Base-by-base conservation (phyloP, 2,888 invertebrate species). In the Cephus rjabovi region DNA sequence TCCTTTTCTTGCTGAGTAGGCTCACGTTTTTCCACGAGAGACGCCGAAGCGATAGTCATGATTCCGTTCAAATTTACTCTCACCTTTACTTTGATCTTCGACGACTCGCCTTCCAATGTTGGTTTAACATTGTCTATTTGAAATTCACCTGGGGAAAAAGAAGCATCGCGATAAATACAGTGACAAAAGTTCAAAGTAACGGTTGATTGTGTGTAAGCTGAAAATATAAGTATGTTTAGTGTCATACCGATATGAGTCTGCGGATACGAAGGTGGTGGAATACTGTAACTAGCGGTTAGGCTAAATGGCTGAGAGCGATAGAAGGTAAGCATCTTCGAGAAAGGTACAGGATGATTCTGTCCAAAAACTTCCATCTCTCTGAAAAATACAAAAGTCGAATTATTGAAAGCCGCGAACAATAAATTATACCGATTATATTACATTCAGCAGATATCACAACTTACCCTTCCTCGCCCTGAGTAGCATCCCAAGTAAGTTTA, bases 31-130 rank as follows among this genome's bases (percentile, higher is more conserved):
- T 97, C 96, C 70, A 96, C 94, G 77, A 98, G 93, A 0, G 96
- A 95, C 6, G 99, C 99, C 77, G 96, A 96, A 15, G 96, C 95
- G 34, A 99, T 95, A 15, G 95, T 94, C 89, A 99, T 95, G 81
- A 99, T 95, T 76, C 99, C 99, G 91, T 99, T 96, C 75, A 97
- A 94, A 93, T 99, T 98, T 77, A 99, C 94, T 86, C 98, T 95
- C 11, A 98, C 97, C 93, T 99, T 99, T 6, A 99, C 96, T 92
- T 99, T 99, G 1, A 99, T 96, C 92, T 98, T 99, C 82, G 97
- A 96, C n/a, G 96, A 95, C 88, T 98, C 98, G 40, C 98, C 98
- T 81, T 97, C 97, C 0, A 96, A 92, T 37, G 95, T 96, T 6
- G 99, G 97, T 86, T 96, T 95, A 9, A 99, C 95, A 88, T 97